Conservation (phyloP, 2,797 vertebrate species). For the Octomys mimax region DNA sequence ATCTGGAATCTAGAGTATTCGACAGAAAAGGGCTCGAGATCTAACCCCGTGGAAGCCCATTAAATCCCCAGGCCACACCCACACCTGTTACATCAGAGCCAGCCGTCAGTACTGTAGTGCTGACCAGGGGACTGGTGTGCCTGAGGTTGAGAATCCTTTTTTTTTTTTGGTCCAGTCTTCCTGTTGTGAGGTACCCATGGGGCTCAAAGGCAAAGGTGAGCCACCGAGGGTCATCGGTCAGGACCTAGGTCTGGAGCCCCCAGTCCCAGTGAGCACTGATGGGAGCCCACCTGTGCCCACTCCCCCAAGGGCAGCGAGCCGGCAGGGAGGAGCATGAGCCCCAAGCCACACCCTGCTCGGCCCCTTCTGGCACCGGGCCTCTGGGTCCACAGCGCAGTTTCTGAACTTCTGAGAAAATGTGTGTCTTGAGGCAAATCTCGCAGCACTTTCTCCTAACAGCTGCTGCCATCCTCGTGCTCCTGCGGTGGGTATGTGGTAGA, state of each 20-base stretch:
- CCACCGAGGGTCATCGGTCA: not conserved
- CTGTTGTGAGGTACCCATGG: not conserved
- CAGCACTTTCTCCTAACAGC: not conserved
- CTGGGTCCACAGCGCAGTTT: not conserved
- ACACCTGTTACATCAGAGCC: not conserved
- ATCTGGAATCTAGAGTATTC: not conserved
- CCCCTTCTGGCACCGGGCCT: not conserved
- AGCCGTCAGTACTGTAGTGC: not conserved
- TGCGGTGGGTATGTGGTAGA: accelerated
- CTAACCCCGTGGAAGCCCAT: not conserved
- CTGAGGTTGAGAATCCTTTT: not conserved
- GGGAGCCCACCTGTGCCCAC: not conserved
- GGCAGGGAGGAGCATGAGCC: not conserved
- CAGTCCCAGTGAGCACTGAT: not conserved
- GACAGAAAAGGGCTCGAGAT: not conserved
- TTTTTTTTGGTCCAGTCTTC: not conserved
- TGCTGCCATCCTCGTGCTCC: not conserved
- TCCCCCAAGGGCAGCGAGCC: not conserved
- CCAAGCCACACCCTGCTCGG: not conserved
- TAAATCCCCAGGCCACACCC: not conserved
- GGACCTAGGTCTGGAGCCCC: not conserved
- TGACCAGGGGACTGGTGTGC: not conserved
- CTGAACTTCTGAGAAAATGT: slow-evolving; percentile 1
- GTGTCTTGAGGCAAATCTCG: not conserved
- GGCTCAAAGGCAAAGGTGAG: not conserved